A percentile compares a stretch with the other conserved stretches of the same genome.
Conservation (phyloP, 2,113 vertebrate genomes). For the Hypanus sabinus region DNA sequence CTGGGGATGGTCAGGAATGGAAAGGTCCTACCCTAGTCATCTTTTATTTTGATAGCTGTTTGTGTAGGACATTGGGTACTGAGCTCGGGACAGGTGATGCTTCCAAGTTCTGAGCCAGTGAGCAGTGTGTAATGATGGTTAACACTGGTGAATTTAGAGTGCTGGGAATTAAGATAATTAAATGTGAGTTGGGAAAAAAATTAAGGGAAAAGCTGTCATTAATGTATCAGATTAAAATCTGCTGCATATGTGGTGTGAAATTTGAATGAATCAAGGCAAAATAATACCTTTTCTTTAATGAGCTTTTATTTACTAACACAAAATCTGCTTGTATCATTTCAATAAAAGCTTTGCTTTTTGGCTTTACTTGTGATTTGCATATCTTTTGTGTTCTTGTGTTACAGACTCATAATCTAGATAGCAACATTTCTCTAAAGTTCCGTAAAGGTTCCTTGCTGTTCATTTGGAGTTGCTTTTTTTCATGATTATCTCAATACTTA, state of each 20-base stretch:
- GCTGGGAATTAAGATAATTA: not conserved
- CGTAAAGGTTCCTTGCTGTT: constrained; percentile 50
- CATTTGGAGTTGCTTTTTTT: constrained; percentile 53
- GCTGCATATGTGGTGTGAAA: not conserved
- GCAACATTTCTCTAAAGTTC: constrained; percentile 32
- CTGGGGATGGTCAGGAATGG: not conserved
- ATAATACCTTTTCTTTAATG: not conserved
- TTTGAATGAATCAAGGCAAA: not conserved
- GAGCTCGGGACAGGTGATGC: not conserved
- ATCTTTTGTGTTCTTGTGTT: not conserved
- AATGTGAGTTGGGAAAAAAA: not conserved
- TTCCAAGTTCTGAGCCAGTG: too few species aligned
- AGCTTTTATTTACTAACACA: constrained; percentile 23
- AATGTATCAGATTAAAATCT: not conserved
- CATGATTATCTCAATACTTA: constrained; percentile 62
- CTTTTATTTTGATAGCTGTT: not conserved
- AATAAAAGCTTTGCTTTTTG: constrained; percentile 35
- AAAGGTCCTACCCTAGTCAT: too few species aligned
- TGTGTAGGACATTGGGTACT: not conserved
- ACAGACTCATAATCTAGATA: constrained; percentile 13
- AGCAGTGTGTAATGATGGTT: not conserved
- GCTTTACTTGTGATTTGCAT: constrained; percentile 19
- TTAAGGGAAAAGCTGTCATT: not conserved
- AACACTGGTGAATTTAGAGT: too few species aligned
- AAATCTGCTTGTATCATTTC: not conserved